Conservation (phyloP, 1,140 invertebrate genomes). For the Aphaenogaster floridana region DNA sequence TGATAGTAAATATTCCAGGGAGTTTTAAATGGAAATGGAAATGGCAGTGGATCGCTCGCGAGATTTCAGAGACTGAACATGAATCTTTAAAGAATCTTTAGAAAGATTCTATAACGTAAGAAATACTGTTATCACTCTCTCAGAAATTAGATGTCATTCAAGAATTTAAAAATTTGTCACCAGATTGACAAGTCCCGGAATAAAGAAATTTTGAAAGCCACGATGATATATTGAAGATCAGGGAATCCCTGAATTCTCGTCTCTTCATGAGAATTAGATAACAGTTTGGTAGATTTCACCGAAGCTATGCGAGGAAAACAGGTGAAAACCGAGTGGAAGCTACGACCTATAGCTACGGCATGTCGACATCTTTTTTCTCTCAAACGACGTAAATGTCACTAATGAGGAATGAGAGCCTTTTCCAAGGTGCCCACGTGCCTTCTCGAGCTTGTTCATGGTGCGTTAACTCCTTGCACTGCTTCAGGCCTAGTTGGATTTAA, state of each 20-base stretch:
- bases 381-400: slow-evolving; percentile 63
- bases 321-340: not conserved
- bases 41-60: not conserved
- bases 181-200: not conserved
- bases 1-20: not conserved
- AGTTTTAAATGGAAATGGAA: not conserved
- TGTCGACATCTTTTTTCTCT: not conserved
- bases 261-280: not conserved
- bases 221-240: not conserved
- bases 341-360: no score
- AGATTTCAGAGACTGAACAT: not conserved
- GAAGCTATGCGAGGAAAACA: not conserved
- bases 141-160: not conserved
- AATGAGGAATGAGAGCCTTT: slow-evolving; percentile 57
- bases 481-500: slow-evolving; percentile 63
- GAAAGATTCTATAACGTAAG: not conserved
- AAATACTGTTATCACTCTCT: not conserved
- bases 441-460: slow-evolving; percentile 57
- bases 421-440: slow-evolving; percentile 24
- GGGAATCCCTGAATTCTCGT: not conserved
- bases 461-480: slow-evolving; percentile 59
- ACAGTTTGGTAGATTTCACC: not conserved
- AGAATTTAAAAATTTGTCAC: not conserved
- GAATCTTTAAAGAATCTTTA: not conserved
- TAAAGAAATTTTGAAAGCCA: slow-evolving; percentile 10